Conservation (phyloP, 2,888 invertebrate species). For the Drosophila formosana region DNA sequence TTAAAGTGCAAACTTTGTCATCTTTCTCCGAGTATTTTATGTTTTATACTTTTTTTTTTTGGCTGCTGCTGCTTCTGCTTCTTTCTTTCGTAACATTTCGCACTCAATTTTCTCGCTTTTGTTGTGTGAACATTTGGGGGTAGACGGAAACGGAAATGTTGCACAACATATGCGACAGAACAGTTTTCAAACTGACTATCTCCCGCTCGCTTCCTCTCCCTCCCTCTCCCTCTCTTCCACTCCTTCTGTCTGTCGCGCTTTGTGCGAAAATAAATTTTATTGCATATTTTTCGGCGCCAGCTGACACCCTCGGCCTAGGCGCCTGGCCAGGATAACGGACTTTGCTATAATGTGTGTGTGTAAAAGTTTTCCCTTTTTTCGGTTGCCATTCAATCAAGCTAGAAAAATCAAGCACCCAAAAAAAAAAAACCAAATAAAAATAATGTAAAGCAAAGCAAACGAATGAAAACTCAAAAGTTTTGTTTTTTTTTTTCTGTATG, state of each 20-base stretch:
- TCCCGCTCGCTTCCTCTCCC: background rate
- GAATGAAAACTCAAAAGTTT: slow-evolving; percentile 51
- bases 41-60: slow-evolving; percentile 34
- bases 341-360: slow-evolving; percentile 42
- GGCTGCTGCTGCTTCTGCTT: background rate
- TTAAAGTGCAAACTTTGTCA: slow-evolving; percentile 81
- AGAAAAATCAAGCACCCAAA: slow-evolving; percentile 45
- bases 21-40: slow-evolving; percentile 36
- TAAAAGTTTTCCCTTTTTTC: slow-evolving; percentile 32
- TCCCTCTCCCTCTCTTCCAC: background rate
- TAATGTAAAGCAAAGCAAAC: slow-evolving; percentile 48
- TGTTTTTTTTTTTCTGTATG: slow-evolving; percentile 12
- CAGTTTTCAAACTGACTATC: slow-evolving; percentile 31
- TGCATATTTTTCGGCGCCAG: slow-evolving; percentile 80
- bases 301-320: slow-evolving; percentile 53
- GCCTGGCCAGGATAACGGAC: slow-evolving; percentile 8
- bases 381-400: slow-evolving; percentile 74
- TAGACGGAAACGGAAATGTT: slow-evolving; percentile 80
- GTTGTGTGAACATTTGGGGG: slow-evolving; percentile 33
- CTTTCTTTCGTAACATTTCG: slow-evolving; percentile 36
- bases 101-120: slow-evolving; percentile 47
- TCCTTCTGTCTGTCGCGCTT: slow-evolving; percentile 16
- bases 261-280: slow-evolving; percentile 73
- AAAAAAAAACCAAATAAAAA: slow-evolving; percentile 11
- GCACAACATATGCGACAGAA: slow-evolving; percentile 73